phyloP scores from a whole-genome alignment of 2,888 invertebrate genomes.

The Syrista parreyssii region DNA sequence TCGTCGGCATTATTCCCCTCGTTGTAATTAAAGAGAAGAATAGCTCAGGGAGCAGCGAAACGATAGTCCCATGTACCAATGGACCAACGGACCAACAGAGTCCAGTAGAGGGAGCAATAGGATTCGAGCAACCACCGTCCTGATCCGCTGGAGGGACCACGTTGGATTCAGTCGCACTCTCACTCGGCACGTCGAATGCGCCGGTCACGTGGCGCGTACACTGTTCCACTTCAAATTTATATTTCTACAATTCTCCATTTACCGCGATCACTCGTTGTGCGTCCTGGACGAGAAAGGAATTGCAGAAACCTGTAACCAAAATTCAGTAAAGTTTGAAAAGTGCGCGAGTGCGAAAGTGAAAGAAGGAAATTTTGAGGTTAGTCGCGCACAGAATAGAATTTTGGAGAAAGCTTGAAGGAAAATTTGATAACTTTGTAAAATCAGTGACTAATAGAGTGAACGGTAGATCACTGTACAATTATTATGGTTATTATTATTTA shows the following conservation, averaged over 20 bases:
- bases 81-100: neutral
- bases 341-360: too few species aligned
- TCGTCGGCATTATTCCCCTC: neutral
- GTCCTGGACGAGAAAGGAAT: too few species aligned
- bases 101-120: conserved; percentile 1
- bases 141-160: conserved; percentile 20
- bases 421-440: too few species aligned
- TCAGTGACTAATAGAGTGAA: too few species aligned
- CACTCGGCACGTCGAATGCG: conserved; percentile 24
- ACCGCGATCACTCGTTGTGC: too few species aligned
- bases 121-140: conserved; percentile 2
- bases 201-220: conserved; percentile 21
- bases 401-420: too few species aligned
- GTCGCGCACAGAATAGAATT: too few species aligned
- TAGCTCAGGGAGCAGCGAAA: neutral
- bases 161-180: conserved; percentile 25
- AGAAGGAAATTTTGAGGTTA: too few species aligned
- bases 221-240: conserved; percentile 9
- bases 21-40: conserved; percentile 1
- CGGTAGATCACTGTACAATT: too few species aligned
- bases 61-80: neutral
- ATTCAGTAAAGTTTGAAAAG: too few species aligned
- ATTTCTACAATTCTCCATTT: neutral
- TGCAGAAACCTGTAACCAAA: too few species aligned
- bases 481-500: too few species aligned